Conservation (phyloP, 2,797 vertebrate genomes). For the Pelobates cultripes region DNA sequence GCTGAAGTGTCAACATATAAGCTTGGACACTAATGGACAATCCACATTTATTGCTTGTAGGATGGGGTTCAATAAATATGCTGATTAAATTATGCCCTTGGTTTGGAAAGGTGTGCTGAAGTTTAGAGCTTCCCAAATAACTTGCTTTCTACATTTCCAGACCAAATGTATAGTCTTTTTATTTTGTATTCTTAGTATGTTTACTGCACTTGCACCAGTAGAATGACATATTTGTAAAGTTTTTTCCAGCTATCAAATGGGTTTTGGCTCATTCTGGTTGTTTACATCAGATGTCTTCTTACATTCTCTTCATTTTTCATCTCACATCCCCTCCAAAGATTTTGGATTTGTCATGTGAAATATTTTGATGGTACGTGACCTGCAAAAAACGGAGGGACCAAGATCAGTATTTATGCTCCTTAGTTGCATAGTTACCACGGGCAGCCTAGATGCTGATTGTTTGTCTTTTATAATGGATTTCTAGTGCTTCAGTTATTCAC, state of each 20-base stretch:
- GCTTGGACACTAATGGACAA: neutral
- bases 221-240: constrained; percentile 40
- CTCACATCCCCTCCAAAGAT: constrained; percentile 20
- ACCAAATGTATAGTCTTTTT: constrained; percentile 65
- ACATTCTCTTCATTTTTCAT: constrained; percentile 34
- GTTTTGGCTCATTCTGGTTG: constrained; percentile 16
- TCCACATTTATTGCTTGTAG: neutral
- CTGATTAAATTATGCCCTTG: constrained; percentile 14
- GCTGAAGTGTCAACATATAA: neutral
- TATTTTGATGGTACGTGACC: constrained; percentile 38
- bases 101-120: constrained; percentile 14
- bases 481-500: constrained; percentile 32
- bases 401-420: constrained; percentile 40
- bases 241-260: constrained; percentile 30
- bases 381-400: constrained; percentile 33
- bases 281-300: constrained; percentile 6
- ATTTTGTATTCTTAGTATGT: constrained; percentile 29
- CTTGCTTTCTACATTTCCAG: constrained; percentile 66
- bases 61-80: constrained; percentile 24
- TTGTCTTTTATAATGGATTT: constrained; percentile 35
- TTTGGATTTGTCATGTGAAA: constrained; percentile 36
- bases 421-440: constrained; percentile 3
- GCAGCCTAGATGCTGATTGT: constrained; percentile 20
- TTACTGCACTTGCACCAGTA: constrained; percentile 54
- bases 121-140: constrained; percentile 27